These are phyloP conservation scores for Aleiodes sp. DNA, from an alignment of 1,140 invertebrate genomes.

Conservation along the genomic window DNA sequence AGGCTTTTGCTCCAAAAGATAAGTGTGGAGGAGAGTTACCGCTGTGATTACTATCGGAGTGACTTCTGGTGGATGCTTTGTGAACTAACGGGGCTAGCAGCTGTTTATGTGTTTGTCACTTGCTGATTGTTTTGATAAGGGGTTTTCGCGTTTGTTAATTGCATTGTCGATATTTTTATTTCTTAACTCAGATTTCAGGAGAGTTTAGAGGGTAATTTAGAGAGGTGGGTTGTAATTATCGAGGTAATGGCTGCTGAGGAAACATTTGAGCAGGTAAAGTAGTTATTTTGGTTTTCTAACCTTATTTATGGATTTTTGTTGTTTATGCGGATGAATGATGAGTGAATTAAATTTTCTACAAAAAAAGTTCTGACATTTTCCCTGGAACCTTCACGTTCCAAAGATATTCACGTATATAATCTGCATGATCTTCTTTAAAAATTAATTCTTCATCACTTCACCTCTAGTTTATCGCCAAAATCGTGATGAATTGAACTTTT, in stretches of 20 bases:
- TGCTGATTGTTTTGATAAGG: neutral
- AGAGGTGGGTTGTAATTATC: neutral
- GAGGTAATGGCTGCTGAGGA: slow-evolving; percentile 48
- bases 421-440: neutral
- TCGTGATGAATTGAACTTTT: too few relatives aligned
- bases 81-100: neutral
- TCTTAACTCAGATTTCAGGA: neutral
- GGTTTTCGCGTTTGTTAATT: neutral
- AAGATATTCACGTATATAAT: too few relatives aligned
- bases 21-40: too few relatives aligned
- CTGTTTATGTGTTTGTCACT: neutral
- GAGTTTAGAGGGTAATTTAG: neutral
- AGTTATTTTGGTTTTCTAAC: slow-evolving; percentile 11
- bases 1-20: neutral
- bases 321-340: too few relatives aligned
- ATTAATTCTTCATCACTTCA: too few relatives aligned
- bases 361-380: too few relatives aligned
- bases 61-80: neutral
- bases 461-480: too few relatives aligned
- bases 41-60: too few relatives aligned
- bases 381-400: too few relatives aligned
- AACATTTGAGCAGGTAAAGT: slow-evolving; percentile 47
- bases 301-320: too few relatives aligned
- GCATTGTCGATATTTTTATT: neutral
- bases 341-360: too few relatives aligned